A percentile compares a stretch with the other conserved stretches of the same genome.
These are phyloP conservation scores for Pygoscelis adeliae DNA, from an alignment of 2,113 vertebrate genomes.

Conservation along the genomic window DNA sequence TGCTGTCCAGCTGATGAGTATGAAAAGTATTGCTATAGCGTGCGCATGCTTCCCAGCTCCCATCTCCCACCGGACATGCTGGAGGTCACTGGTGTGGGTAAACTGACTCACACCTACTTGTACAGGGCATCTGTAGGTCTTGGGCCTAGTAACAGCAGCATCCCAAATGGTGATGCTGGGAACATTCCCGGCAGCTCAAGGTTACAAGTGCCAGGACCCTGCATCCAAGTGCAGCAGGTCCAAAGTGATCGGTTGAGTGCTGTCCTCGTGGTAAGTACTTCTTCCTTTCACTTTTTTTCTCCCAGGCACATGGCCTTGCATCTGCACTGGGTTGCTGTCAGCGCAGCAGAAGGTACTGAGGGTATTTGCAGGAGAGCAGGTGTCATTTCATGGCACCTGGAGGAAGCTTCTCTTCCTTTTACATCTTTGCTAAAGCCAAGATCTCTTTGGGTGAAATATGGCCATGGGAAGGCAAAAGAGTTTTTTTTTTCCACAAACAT, in stretches of 20 bases:
- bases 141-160: conserved; percentile 37
- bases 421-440: background rate
- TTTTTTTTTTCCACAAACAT: background rate
- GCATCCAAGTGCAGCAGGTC: conserved; percentile 70
- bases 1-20: conserved; percentile 36
- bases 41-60: conserved; percentile 64
- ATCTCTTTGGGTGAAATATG: background rate
- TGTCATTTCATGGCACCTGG: background rate
- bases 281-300: background rate
- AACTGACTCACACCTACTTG: conserved; percentile 74
- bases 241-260: conserved; percentile 65
- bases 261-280: conserved; percentile 68
- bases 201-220: conserved; percentile 68
- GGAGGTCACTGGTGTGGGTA: conserved; percentile 74
- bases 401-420: background rate
- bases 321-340: background rate
- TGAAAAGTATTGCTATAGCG: conserved; percentile 42
- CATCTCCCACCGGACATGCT: conserved; percentile 52
- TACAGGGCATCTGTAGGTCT: conserved; percentile 69
- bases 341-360: background rate
- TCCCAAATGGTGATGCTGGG: conserved; percentile 49
- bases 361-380: background rate
- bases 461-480: background rate
- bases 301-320: background rate
- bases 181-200: conserved; percentile 41